Evolutionary conservation across 2,113 vertebrate genomes (phyloP), one percentile per base, ranked within the genome.

Genomic region (Lagenorhynchus albirostris): DNA sequence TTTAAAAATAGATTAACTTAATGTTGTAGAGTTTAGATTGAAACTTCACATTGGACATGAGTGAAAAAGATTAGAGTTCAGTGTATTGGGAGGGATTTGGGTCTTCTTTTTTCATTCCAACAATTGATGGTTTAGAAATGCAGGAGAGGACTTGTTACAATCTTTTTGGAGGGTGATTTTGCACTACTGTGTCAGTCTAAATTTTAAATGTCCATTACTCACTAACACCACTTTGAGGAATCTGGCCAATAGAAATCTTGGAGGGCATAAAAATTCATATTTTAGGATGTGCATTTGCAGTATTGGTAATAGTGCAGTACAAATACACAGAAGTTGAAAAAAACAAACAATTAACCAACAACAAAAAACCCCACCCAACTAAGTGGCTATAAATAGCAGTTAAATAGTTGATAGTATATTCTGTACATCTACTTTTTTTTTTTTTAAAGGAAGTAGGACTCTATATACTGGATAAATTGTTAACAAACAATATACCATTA

Each of bases 201-300:
- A 88, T 91, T 95, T 93, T 60, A 91, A 96, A 88, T 93, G 31
- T 17, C 53, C 15, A 4, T 95, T 95, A 96, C 50, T 95, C 26
- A 93, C 79, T 90, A 84, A 93, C 20, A 33, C 33, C n/a, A 71
- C 29, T 95, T 97, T 1, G 50, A 73, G 84, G 31, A 96, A 77
- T 94, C 76, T 94, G 89, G 29, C 73, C 31, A 94, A 7, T 89
- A 85, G 65, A 81, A 95, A 81, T 91, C 76, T 89, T 94, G 29
- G 33, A 18, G 33, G 53, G 5, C n/a, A 96, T 93, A 88, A 93
- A 91, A 77, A 79, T 53, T 60, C 5, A 29, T 63, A 31, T 91
- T 91, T 88, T 92, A 67, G 8, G 36, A 83, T 79, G 25, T 91
- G 36, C 77, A 36, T 88, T 96, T 94, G 38, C 31, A 83, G 5